phyloP scores from a whole-genome alignment of 2,888 invertebrate genomes.

The Odontomyia ornata region DNA sequence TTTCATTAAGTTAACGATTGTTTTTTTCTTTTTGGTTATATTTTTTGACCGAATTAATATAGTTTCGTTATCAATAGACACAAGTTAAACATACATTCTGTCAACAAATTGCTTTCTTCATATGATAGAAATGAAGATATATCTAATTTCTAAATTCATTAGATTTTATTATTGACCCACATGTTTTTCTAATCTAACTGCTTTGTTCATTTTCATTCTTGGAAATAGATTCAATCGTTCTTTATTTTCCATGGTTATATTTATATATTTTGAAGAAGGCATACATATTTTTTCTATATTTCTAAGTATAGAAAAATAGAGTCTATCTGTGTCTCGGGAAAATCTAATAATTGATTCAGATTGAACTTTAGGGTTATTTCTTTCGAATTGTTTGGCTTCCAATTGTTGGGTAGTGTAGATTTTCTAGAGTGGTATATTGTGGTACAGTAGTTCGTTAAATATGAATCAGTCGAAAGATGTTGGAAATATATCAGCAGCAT shows the following conservation, averaged over 20 bases:
- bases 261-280: constrained; percentile 7
- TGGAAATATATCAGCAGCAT: background rate
- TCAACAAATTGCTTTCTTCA: constrained; percentile 1
- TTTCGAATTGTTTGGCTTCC: background rate
- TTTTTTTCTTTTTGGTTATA: constrained; percentile 5
- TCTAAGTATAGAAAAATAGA: constrained; percentile 22
- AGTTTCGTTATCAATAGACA: constrained; percentile 5
- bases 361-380: background rate
- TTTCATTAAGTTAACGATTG: constrained; percentile 26
- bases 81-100: constrained; percentile 7
- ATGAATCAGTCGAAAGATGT: constrained; percentile 28
- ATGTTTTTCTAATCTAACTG: background rate
- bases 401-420: background rate
- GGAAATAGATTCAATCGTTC: background rate
- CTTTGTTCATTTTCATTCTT: background rate
- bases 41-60: background rate
- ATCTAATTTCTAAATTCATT: constrained; percentile 6
- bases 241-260: background rate
- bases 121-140: background rate
- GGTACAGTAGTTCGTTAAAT: background rate
- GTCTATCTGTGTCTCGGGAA: background rate
- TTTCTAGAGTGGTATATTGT: background rate
- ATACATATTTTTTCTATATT: background rate
- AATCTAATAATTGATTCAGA: constrained; percentile 2
- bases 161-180: background rate